Evolutionary conservation across 2,888 invertebrate genomes (phyloP), one percentile per base, ranked within the genome.

Genomic region (Tiliacea citrago): DNA sequence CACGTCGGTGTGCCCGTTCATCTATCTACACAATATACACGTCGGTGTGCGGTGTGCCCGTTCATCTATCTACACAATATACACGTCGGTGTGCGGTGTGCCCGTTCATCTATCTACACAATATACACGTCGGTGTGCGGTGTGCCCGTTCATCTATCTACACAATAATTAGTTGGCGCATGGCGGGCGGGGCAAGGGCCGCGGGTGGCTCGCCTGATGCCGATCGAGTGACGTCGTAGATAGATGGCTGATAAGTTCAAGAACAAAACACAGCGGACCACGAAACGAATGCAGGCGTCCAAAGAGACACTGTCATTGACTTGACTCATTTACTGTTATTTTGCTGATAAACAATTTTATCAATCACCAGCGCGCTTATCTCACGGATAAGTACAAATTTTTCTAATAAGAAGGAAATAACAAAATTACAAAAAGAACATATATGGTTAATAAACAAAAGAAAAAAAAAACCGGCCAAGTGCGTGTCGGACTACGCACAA

Each of bases 271-370:
- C 24, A 18, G 24, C n/a, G 35, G 9, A 45, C 42, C 16, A 24
- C 53, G 39, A 49, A 58, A 57, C 58, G 21, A 39, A 29, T 29
- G 58, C 57, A 61, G 29, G 49, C 63, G 42, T 45, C 55, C n/a
- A 55, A 47, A 61, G 29, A 29, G 45, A 55, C n/a, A 51, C 16
- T 60, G 63, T 74, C 62, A 73, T 47, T 67, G 16, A 55, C 24
- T 18, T 58, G 39, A 77, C 57, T 63, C 58, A 69, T 61, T 65
- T 53, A 29, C 21, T 35, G 65, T 24, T 68, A 72, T 68, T 68
- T 49, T 35, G 47, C 67, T 79, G 84, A 83, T 81, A 83, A 70
- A 61, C 49, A 74, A 51, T 51, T 63, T 79, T 74, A 75, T 83
- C 70, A 75, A 68, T 51, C 58, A 61, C 47, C 58, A 24, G 49